Evolutionary conservation across 1,140 invertebrate species (phyloP).

Genomic region (Gryon sp.): DNA sequence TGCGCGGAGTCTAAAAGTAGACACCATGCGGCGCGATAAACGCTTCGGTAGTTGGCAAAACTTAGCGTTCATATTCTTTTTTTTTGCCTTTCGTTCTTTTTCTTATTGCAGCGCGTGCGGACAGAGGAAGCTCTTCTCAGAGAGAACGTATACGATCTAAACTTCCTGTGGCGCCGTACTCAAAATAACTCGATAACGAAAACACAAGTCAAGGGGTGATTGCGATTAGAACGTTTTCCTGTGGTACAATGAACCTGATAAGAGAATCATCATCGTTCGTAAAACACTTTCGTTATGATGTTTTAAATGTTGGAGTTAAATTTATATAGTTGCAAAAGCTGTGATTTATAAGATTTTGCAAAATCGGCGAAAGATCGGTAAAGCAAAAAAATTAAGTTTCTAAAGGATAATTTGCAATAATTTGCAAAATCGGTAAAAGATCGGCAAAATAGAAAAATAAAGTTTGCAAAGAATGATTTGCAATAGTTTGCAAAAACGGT

Average conservation of each 20-base stretch:
- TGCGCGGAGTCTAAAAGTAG: slow-evolving; percentile 57
- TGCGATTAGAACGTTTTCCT: slow-evolving; percentile 26
- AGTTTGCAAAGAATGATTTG: too few relatives aligned
- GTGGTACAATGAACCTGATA: slow-evolving; percentile 41
- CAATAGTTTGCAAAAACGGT: too few relatives aligned
- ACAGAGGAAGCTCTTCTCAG: slow-evolving; percentile 48
- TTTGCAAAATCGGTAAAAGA: too few relatives aligned
- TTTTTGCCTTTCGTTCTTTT: slow-evolving; percentile 34
- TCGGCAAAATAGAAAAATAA: too few relatives aligned
- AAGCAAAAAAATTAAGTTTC: too few relatives aligned
- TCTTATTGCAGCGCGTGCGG: slow-evolving; percentile 26
- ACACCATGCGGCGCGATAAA: slow-evolving; percentile 51
- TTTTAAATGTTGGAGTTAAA: too few relatives aligned
- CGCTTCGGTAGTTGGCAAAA: slow-evolving; percentile 60
- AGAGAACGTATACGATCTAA: slow-evolving; percentile 45
- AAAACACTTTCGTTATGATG: neutral
- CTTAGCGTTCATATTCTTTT: slow-evolving; percentile 14
- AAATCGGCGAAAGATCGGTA: too few relatives aligned
- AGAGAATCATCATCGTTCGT: neutral
- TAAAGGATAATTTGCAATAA: too few relatives aligned
- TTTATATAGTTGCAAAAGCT: too few relatives aligned
- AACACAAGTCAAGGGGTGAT: slow-evolving; percentile 30
- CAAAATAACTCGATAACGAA: slow-evolving; percentile 60
- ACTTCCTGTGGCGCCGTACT: slow-evolving; percentile 60
- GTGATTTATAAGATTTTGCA: too few relatives aligned